Conservation (phyloP, 2,888 invertebrate genomes). For the Tribolium freemani region DNA sequence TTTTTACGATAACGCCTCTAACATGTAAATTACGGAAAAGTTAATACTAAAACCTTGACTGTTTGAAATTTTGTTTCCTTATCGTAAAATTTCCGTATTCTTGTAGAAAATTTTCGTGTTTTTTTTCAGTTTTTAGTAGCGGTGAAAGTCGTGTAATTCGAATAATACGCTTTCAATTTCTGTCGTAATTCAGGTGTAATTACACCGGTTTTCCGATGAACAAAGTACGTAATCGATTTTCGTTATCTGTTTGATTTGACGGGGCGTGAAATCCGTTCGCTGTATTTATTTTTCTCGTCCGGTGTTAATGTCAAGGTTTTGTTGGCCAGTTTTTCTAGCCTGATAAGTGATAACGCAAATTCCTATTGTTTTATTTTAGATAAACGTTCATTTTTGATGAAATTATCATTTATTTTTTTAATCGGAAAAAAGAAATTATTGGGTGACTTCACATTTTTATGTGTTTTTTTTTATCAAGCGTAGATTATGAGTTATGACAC, state of each 20-base stretch:
- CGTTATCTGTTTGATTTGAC: neutral
- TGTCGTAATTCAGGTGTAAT: neutral
- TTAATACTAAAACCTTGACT: neutral
- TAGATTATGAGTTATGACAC: neutral
- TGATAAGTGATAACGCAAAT: too few species aligned
- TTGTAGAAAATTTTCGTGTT: neutral
- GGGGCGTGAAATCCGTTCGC: neutral
- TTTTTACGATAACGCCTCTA: slow-evolving; percentile 17
- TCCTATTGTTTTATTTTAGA: too few species aligned
- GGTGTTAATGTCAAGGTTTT: neutral
- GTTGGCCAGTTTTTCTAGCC: neutral
- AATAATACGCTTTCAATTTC: neutral
- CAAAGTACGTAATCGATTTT: neutral
- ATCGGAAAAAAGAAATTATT: too few species aligned
- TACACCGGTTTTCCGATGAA: neutral
- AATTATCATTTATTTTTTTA: too few species aligned
- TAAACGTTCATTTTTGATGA: too few species aligned
- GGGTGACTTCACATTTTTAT: too few species aligned
- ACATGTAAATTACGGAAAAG: neutral
- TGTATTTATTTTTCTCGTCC: neutral
- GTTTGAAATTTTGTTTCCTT: neutral
- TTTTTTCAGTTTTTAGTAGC: neutral
- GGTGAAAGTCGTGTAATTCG: neutral
- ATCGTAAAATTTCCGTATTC: neutral
- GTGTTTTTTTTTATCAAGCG: too few species aligned